These are phyloP conservation scores for Diploptera punctata DNA, from an alignment of 2,888 invertebrate genomes.

Conservation along the genomic window DNA sequence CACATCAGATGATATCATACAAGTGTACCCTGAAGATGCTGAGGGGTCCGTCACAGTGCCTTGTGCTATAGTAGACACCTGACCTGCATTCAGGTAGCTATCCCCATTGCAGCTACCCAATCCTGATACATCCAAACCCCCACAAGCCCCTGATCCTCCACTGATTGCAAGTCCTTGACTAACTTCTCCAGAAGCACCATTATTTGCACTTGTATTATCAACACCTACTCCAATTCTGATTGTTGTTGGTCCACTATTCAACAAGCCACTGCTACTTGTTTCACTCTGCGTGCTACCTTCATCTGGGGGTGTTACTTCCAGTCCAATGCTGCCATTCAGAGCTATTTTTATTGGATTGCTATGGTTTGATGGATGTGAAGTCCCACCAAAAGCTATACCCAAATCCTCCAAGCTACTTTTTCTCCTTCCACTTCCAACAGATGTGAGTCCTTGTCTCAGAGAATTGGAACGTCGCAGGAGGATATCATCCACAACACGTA, in stretches of 20 bases:
- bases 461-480: slow-evolving; percentile 83
- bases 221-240: slow-evolving; percentile 31
- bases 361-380: slow-evolving; percentile 66
- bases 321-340: slow-evolving; percentile 83
- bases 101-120: background rate
- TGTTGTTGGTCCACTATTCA: slow-evolving; percentile 40
- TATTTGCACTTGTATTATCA: slow-evolving; percentile 51
- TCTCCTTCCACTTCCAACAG: slow-evolving; percentile 65
- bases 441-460: slow-evolving; percentile 79
- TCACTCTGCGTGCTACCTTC: slow-evolving; percentile 63
- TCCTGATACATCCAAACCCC: background rate
- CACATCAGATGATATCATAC: slow-evolving; percentile 96
- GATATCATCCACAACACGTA: slow-evolving; percentile 86
- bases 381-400: slow-evolving; percentile 65
- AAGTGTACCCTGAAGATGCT: slow-evolving; percentile 87
- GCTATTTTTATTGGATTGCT: slow-evolving; percentile 84
- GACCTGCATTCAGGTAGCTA: slow-evolving; percentile 1
- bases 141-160: slow-evolving; percentile 26
- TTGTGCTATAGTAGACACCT: slow-evolving; percentile 5
- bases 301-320: slow-evolving; percentile 76
- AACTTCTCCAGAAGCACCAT: slow-evolving; percentile 55
- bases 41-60: slow-evolving; percentile 64
- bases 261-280: slow-evolving; percentile 60
- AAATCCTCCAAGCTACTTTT: slow-evolving; percentile 89
- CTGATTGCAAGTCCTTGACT: slow-evolving; percentile 44